phyloP scores from a whole-genome alignment of 2,113 vertebrate genomes.

The Meriones unguiculatus region DNA sequence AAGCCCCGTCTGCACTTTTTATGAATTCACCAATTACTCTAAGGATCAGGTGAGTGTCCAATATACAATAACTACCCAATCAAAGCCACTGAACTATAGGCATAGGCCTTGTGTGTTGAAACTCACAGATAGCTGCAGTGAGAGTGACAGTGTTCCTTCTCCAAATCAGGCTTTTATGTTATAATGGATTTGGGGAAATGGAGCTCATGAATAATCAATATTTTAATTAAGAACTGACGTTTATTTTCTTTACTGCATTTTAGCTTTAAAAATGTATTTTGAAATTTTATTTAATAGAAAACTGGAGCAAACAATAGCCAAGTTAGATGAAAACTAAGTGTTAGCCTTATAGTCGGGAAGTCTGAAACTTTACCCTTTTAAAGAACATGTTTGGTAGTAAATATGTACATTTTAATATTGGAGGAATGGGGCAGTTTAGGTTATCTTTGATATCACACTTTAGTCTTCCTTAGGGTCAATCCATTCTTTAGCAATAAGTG shows the following conservation, averaged over 20 bases:
- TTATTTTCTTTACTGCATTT: background rate
- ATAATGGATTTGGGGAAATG: background rate
- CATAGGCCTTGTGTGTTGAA: background rate
- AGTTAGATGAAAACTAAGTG: background rate
- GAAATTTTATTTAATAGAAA: slow-evolving; percentile 1
- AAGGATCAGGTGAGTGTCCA: background rate
- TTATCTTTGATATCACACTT: background rate
- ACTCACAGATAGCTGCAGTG: background rate
- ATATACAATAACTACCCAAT: background rate
- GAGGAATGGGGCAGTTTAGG: background rate
- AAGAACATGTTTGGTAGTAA: background rate
- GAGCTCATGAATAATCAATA: background rate
- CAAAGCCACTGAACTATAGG: slow-evolving; percentile 1
- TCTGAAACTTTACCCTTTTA: background rate
- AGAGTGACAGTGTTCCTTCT: background rate
- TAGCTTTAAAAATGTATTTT: background rate
- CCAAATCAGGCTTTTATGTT: background rate
- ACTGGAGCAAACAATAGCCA: background rate
- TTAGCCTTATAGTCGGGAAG: background rate
- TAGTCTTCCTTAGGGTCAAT: background rate
- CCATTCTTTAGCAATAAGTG: background rate
- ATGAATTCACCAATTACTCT: background rate
- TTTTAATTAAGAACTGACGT: background rate
- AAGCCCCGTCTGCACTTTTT: background rate
- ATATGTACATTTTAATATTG: background rate